Conservation (phyloP, 2,888 invertebrate species). For the Pseudanteris insignis region DNA sequence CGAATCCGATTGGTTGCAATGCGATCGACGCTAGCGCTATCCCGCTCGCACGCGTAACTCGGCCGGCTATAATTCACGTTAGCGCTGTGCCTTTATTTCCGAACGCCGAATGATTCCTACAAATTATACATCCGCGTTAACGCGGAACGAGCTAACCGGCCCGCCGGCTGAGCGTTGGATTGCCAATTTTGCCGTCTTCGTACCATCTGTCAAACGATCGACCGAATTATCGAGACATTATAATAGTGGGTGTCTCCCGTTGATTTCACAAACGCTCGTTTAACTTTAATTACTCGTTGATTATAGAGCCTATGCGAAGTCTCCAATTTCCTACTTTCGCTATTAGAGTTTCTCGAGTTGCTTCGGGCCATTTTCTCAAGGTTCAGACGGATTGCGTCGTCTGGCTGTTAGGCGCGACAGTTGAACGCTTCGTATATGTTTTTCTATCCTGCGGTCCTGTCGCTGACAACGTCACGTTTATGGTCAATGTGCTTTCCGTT, state of each 20-base stretch:
- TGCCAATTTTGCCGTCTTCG: slow-evolving; percentile 58
- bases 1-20: slow-evolving; percentile 43
- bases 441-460: slow-evolving; percentile 15
- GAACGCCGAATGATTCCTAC: slow-evolving; percentile 53
- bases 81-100: slow-evolving; percentile 29
- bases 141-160: slow-evolving; percentile 44
- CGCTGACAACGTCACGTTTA: slow-evolving; percentile 26
- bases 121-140: slow-evolving; percentile 55
- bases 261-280: slow-evolving; percentile 50
- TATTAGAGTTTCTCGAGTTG: slow-evolving; percentile 6
- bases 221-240: slow-evolving; percentile 41
- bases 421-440: neutral
- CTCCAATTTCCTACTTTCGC: slow-evolving; percentile 13
- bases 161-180: slow-evolving; percentile 53
- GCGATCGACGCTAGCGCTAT: slow-evolving; percentile 52
- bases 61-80: slow-evolving; percentile 53
- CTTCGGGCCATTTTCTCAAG: slow-evolving; percentile 18
- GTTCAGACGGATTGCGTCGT: slow-evolving; percentile 2
- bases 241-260: slow-evolving; percentile 38
- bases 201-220: slow-evolving; percentile 59
- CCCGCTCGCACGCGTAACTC: slow-evolving; percentile 49
- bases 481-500: slow-evolving; percentile 25
- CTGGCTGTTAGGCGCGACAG: neutral
- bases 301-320: slow-evolving; percentile 55
- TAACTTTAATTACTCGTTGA: slow-evolving; percentile 58